Evolutionary conservation across 2,888 invertebrate genomes (phyloP), one percentile per base, ranked within the genome.

Genomic region (Rambutsinella grinnellia): DNA sequence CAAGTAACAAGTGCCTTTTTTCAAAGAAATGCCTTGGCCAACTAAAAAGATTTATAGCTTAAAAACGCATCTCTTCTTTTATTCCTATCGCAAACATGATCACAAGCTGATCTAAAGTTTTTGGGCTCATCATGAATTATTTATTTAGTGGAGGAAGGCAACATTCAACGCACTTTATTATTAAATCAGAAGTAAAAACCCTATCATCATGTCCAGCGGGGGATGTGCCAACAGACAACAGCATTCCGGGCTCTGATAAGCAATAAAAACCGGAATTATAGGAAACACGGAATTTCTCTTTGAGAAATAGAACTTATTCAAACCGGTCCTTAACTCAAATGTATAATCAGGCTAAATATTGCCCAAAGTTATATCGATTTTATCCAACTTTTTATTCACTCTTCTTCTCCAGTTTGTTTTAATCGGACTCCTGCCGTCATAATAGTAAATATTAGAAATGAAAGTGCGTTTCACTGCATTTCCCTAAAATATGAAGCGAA

Each of bases 131-230:
- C 36, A 36, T 36, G 36, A 36, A 36, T 36, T 36, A 36, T 36
- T 36, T 36, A 36, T 36, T 36, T 8, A 5, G 5, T 36, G 13
- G 13, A 36, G 6, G 5, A 13, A 5, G 36, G 6, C 36, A 13
- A 13, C 36, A 36, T 36, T 36, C 36, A 36, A 13, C 36, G 13
- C 36, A 36, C 13, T 36, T 36, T 13, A 13, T 36, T 36, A 36
- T 36, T n/a, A n/a, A n/a, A n/a, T 13, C 36, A 5, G 36, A 36
- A 13, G 36, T n/a, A n/a, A 21, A 54, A 57, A 57, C 2, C 23
- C 57, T 57, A 27, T 57, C 57, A 57, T 57, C 57, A 57, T 57
- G 17, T 57, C 57, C 57, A 57, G 57, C 57, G 57, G 57, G 57
- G 23, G 36, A 36, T 36, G 13, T 36, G 36, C 36, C 13, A n/a